Conservation (phyloP, 2,888 invertebrate genomes). For the Rhogogaster chlorosoma region DNA sequence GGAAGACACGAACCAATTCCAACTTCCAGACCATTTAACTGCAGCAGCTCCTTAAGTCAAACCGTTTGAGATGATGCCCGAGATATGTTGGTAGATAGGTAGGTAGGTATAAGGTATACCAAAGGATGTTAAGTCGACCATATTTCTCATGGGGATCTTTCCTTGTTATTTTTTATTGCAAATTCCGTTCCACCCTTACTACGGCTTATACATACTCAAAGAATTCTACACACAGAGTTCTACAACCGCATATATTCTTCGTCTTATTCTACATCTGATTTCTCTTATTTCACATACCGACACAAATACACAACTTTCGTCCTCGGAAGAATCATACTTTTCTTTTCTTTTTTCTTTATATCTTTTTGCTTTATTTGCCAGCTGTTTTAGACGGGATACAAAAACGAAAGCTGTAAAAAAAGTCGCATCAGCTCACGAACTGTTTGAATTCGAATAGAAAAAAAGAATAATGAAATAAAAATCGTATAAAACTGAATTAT, state of each 20-base stretch:
- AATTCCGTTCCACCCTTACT: slow-evolving; percentile 2
- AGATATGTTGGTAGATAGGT: slow-evolving; percentile 17
- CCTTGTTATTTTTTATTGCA: slow-evolving; percentile 69
- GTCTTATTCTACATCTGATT: neutral
- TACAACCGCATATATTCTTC: neutral
- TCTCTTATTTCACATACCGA: neutral
- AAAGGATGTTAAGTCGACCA: slow-evolving; percentile 50
- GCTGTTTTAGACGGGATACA: neutral
- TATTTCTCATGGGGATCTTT: slow-evolving; percentile 45
- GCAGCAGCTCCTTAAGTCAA: slow-evolving; percentile 35
- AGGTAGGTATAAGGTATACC: neutral
- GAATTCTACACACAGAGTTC: neutral
- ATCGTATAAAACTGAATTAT: neutral
- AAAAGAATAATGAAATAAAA: neutral
- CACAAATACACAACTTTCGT: neutral
- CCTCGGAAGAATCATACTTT: neutral
- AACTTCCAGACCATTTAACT: slow-evolving; percentile 69
- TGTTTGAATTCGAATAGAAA: neutral
- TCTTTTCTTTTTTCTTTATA: no score
- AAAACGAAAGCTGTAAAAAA: neutral
- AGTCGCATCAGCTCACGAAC: neutral
- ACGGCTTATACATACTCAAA: neutral
- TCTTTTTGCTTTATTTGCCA: neutral
- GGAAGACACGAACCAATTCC: slow-evolving; percentile 63
- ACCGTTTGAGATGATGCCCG: slow-evolving; percentile 31